These are phyloP conservation scores for Mythimna loreyi DNA, from an alignment of 2,888 invertebrate genomes.

Conservation along the genomic window DNA sequence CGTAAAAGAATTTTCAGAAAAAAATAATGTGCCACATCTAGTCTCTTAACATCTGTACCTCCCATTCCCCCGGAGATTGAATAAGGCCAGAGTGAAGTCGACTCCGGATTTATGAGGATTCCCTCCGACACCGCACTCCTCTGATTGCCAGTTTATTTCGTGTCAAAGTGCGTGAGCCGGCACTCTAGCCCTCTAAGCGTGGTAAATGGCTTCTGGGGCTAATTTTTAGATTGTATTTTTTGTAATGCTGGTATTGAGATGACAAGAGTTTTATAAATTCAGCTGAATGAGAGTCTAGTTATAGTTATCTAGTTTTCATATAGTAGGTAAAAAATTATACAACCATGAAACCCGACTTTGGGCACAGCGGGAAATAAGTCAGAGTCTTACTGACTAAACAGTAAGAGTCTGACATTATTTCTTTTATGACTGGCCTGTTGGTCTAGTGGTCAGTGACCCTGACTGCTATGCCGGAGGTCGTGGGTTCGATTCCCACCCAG, in stretches of 20 bases:
- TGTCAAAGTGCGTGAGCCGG: constrained; percentile 84
- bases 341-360: too few relatives aligned
- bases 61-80: constrained; percentile 85
- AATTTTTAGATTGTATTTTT: constrained; percentile 47
- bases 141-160: constrained; percentile 89
- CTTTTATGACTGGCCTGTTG: too few relatives aligned
- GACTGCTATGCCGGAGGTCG: too few relatives aligned
- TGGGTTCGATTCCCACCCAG: too few relatives aligned
- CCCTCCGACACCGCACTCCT: constrained; percentile 84
- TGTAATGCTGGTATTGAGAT: background rate
- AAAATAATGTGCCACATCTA: constrained; percentile 62
- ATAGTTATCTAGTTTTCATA: too few relatives aligned
- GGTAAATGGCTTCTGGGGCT: constrained; percentile 36
- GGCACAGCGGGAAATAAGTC: too few relatives aligned
- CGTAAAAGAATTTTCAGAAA: background rate
- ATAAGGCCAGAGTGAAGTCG: constrained; percentile 85
- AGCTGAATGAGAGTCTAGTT: background rate
- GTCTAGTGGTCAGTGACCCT: too few relatives aligned
- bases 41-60: constrained; percentile 52
- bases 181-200: constrained; percentile 47
- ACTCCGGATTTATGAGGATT: constrained; percentile 88
- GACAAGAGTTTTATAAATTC: background rate
- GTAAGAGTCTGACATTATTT: too few relatives aligned
- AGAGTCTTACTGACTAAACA: too few relatives aligned
- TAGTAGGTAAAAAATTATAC: too few relatives aligned